Evolutionary conservation across 2,888 invertebrate genomes (phyloP), one percentile per base, ranked within the genome.

Genomic region (Meteorus colon): DNA sequence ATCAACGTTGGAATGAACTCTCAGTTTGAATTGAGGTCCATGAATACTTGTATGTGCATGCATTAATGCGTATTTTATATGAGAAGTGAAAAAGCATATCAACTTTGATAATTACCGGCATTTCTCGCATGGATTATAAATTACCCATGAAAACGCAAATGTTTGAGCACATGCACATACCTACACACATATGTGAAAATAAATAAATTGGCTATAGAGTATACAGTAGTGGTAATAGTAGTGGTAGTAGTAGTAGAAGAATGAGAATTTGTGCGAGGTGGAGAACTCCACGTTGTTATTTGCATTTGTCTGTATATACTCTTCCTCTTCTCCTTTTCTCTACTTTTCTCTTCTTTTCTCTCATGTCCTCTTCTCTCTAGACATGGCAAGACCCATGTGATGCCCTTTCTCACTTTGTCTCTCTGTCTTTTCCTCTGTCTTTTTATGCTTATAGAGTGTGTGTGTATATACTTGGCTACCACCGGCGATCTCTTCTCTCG

Each of bases 401-500:
- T 48, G 14, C 5, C n/a, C 48, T 4, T 6, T 19, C 19, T 55
- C 19, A 55, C n/a, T 55, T 19, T n/a, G 8, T 45, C n/a, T n/a
- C n/a, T 16, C 66, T 37, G 24, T 24, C 4, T 62, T n/a, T n/a
- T 3, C 45, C 27, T 34, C 59, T 41, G 59, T 19, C 14, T 74
- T 60, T 74, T 45, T 74, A 37, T 41, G 29, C 60, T 59, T 24
- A 29, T 59, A 29, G 34, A 48, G 67, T 24, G 8, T 24, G 24
- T 37, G 16, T 41, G 1, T 66, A 37, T 63, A 34, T 31, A 31
- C 19, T 3, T 14, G 41, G 59, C 74, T 67, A 74, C 74, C 67
- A 66, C 73, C 31, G 74, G 67, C 41, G 67, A 74, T 74, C 74
- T 74, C 60, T 45, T 66, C 51, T 59, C 51, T 73, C 74, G 70